A percentile compares a stretch with the other conserved stretches of the same genome.
These are phyloP conservation scores for Drymodes brunneopygia DNA, from an alignment of 2,113 vertebrate genomes.

Conservation along the genomic window DNA sequence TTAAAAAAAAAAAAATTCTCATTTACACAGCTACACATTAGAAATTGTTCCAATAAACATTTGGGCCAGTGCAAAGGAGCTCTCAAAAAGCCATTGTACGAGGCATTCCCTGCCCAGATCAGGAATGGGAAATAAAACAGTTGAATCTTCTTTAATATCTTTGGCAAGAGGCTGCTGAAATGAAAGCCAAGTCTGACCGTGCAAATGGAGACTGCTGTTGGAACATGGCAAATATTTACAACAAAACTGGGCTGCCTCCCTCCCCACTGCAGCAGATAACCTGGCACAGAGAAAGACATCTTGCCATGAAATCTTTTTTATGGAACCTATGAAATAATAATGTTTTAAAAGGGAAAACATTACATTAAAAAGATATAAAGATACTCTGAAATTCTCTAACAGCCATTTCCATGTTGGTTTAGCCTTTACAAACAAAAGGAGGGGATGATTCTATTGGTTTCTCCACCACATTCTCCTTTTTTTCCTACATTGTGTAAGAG, in stretches of 20 bases:
- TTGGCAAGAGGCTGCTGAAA: neutral
- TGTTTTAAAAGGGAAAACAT: neutral
- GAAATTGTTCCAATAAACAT: neutral
- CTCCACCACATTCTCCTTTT: neutral
- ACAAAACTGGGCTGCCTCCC: neutral
- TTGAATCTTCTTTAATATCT: neutral
- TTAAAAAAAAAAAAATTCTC: neutral
- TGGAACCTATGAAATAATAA: neutral
- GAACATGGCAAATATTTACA: neutral
- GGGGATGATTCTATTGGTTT: neutral
- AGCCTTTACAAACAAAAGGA: neutral
- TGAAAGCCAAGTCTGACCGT: neutral
- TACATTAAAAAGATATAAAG: neutral
- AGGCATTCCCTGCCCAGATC: neutral
- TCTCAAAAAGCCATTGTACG: neutral
- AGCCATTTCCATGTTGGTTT: neutral
- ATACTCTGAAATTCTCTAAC: neutral
- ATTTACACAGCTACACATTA: neutral
- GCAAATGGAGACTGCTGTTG: neutral
- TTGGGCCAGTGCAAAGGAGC: neutral
- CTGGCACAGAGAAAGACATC: neutral
- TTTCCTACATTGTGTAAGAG: neutral
- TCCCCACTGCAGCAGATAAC: neutral
- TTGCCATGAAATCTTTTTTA: neutral
- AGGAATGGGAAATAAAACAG: neutral